Evolutionary conservation across 1,140 invertebrate genomes (phyloP), one percentile per base, ranked within the genome.

Genomic region (Drosophila micromelanica): DNA sequence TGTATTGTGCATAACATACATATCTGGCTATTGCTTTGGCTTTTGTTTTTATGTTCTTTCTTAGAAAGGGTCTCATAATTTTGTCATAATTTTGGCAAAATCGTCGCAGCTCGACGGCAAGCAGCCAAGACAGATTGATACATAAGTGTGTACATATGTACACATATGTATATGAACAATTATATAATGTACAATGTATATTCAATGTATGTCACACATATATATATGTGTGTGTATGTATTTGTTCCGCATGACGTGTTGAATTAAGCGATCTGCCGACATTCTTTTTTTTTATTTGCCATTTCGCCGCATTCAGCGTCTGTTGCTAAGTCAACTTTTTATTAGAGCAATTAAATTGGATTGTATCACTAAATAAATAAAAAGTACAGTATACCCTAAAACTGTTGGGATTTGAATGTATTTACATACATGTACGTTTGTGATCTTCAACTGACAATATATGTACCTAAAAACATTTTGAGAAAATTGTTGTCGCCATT

Each of bases 51-150:
- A 73, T 82, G 38, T 67, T 64, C 81, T 76, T 80, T 84, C 73
- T 64, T 73, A 78, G 82, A 86, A 85, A 87, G 81, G 85, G 81
- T 87, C 76, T 85, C 82, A 85, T 87, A 78, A 86, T 78, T 75
- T 85, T 85, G 78, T 86, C 81, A 85, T 85, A 86, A 78, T 85
- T 84, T 85, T 85, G 81, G 81, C 81, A 85, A 76, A 42, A 46
- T 8, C 32, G 7, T 27, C 62, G 76, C 6, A 27, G 52, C 65
- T 23, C 51, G 62, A 64, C 57, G 70, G 82, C 81, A 86, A 49
- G 55, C 61, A 78, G 81, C 70, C 81, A 86, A 85, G 80, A 73
- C 35, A 56, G 40, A 57, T 48, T 40, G 38, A 55, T 45, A 40
- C 27, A 56, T 23, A 12, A 32, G 1, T 54, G 57, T 30, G 27